Evolutionary conservation across 2,888 invertebrate species (phyloP).

Genomic region (Lithophane leautieri): DNA sequence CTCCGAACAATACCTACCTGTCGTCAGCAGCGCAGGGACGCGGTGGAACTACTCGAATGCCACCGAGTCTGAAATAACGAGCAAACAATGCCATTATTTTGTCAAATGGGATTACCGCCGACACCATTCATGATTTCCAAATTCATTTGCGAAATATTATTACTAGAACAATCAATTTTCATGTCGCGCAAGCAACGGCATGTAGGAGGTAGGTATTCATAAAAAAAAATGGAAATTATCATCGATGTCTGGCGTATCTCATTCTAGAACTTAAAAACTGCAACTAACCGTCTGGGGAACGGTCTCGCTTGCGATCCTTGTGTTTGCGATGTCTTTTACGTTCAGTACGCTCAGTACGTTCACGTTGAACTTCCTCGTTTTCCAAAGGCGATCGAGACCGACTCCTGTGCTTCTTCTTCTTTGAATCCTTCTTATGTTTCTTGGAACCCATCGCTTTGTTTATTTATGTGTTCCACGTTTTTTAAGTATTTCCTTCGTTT

Average conservation of each 20-base stretch:
- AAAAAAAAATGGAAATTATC: constrained; percentile 73
- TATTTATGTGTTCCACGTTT: background rate
- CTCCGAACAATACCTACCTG: constrained; percentile 81
- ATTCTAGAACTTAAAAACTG: constrained; percentile 57
- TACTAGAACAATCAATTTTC: background rate
- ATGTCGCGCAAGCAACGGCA: background rate
- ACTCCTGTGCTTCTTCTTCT: constrained; percentile 92
- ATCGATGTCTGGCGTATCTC: constrained; percentile 73
- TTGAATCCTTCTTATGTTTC: constrained; percentile 92
- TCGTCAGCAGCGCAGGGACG: constrained; percentile 75
- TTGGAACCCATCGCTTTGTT: constrained; percentile 92
- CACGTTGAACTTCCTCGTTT: constrained; percentile 87
- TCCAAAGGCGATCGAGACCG: constrained; percentile 90
- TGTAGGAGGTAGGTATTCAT: background rate
- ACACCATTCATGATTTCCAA: constrained; percentile 75
- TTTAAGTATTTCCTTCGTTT: constrained; percentile 33
- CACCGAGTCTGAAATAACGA: constrained; percentile 90
- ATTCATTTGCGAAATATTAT: background rate
- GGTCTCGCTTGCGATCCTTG: constrained; percentile 88
- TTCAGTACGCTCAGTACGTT: constrained; percentile 79
- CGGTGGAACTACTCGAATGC: constrained; percentile 83
- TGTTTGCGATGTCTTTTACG: constrained; percentile 87
- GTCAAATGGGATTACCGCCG: constrained; percentile 79
- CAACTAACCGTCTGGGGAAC: constrained; percentile 91
- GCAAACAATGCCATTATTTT: constrained; percentile 89